Conservation (phyloP, 2,113 vertebrate genomes). For the Chaetodon trifascialis region DNA sequence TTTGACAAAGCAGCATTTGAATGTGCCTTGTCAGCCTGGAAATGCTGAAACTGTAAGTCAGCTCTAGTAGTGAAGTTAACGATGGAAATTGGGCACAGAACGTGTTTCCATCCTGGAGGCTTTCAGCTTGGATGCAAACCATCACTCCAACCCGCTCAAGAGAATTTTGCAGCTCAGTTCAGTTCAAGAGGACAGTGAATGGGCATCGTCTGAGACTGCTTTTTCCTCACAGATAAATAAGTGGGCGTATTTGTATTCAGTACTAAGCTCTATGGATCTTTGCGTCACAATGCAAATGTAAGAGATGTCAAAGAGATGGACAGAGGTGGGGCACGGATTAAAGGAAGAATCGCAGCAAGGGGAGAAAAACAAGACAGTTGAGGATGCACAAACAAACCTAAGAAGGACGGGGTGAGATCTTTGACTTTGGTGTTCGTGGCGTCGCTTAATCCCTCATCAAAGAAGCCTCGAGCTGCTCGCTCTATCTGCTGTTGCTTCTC, state of each 20-base stretch:
- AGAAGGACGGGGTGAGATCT: conserved; percentile 42
- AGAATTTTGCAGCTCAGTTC: conserved; percentile 19
- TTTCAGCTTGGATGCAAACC: conserved; percentile 53
- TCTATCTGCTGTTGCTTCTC: conserved; percentile 8
- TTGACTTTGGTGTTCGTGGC: conserved; percentile 26
- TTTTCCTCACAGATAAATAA: conserved; percentile 15
- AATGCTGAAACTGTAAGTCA: conserved; percentile 36
- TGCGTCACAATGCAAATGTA: conserved; percentile 40
- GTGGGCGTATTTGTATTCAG: conserved; percentile 51
- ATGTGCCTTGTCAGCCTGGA: conserved; percentile 29
- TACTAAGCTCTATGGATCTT: conserved; percentile 9
- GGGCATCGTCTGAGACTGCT: conserved; percentile 3
- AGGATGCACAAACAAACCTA: conserved; percentile 51
- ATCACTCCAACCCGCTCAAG: conserved; percentile 12
- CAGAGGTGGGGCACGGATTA: conserved; percentile 41
- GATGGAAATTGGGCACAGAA: conserved; percentile 65
- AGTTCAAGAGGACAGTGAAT: conserved; percentile 3
- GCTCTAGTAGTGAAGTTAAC: conserved; percentile 8
- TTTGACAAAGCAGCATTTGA: conserved; percentile 22
- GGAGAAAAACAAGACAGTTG: conserved; percentile 43
- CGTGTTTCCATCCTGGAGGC: conserved; percentile 53
- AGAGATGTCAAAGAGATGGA: conserved; percentile 38
- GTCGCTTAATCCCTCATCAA: conserved; percentile 39
- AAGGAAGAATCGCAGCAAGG: conserved; percentile 28
- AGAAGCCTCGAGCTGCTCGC: neutral